Conservation (phyloP, 2,113 vertebrate genomes). For the Salvelinus alpinus region DNA sequence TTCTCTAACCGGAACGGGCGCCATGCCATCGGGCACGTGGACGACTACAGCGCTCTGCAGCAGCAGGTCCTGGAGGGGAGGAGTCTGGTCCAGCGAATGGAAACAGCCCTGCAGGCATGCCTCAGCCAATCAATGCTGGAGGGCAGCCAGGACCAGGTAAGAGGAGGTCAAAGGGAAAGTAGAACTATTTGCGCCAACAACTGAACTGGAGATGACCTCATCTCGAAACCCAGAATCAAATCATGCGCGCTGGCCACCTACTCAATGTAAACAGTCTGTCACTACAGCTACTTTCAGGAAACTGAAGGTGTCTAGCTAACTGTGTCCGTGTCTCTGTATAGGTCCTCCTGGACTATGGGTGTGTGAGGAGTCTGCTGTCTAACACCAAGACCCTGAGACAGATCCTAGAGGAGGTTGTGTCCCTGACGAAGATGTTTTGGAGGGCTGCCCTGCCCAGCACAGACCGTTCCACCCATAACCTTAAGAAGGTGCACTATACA, state of each 20-base stretch:
- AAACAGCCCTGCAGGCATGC: slow-evolving; percentile 64
- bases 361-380: slow-evolving; percentile 71
- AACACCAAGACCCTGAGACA: slow-evolving; percentile 76
- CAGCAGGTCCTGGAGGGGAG: slow-evolving; percentile 84
- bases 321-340: slow-evolving; percentile 1
- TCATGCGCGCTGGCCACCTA: no score
- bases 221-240: no score
- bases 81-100: slow-evolving; percentile 77
- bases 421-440: slow-evolving; percentile 90
- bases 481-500: slow-evolving; percentile 62
- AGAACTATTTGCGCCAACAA: no score
- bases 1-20: slow-evolving; percentile 77
- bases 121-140: slow-evolving; percentile 53
- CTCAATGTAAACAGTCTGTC: not conserved
- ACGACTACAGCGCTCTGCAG: slow-evolving; percentile 83
- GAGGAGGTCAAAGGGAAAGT: not conserved
- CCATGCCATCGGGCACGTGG: slow-evolving; percentile 78
- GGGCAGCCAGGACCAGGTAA: slow-evolving; percentile 46
- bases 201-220: no score
- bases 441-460: slow-evolving; percentile 74
- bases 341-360: slow-evolving; percentile 51
- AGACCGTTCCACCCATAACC: slow-evolving; percentile 52
- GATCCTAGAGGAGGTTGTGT: slow-evolving; percentile 79
- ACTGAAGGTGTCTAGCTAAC: not conserved
- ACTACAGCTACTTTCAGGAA: not conserved